These are phyloP conservation scores for Caenorhabditis panamensis DNA, from an alignment of 2,888 invertebrate species.

Conservation along the genomic window DNA sequence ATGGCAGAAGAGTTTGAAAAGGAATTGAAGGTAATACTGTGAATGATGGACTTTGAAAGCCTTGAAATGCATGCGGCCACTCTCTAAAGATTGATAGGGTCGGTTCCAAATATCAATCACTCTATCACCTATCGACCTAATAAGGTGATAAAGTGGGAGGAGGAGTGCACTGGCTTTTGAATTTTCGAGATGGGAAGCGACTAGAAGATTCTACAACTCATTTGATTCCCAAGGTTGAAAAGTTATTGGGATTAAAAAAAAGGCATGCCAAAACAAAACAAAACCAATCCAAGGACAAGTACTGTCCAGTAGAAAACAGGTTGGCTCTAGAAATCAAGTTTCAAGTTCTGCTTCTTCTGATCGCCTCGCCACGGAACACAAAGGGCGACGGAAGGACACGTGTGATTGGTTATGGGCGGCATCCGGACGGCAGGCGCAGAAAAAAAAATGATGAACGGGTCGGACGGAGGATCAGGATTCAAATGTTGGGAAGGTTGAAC, in stretches of 20 bases:
- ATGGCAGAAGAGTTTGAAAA: not conserved
- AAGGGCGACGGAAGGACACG: conserved; percentile 16
- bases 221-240: too few relatives aligned
- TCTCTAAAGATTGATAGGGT: not conserved
- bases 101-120: not conserved
- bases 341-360: too few relatives aligned
- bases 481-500: not conserved
- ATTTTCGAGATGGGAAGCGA: not conserved
- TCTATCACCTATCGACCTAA: not conserved
- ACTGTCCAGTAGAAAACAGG: conserved; percentile 2
- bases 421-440: not conserved
- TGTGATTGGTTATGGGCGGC: conserved; percentile 20
- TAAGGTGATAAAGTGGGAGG: not conserved
- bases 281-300: not conserved
- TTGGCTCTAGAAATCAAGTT: conserved; percentile 6
- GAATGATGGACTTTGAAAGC: not conserved
- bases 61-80: not conserved
- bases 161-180: not conserved
- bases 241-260: too few relatives aligned
- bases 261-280: not conserved
- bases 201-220: too few relatives aligned
- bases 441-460: not conserved
- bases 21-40: not conserved
- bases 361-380: not conserved
- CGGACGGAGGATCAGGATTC: not conserved